These are phyloP conservation scores for Heteromyza rotundicornis DNA, from an alignment of 2,888 invertebrate species.

Conservation along the genomic window DNA sequence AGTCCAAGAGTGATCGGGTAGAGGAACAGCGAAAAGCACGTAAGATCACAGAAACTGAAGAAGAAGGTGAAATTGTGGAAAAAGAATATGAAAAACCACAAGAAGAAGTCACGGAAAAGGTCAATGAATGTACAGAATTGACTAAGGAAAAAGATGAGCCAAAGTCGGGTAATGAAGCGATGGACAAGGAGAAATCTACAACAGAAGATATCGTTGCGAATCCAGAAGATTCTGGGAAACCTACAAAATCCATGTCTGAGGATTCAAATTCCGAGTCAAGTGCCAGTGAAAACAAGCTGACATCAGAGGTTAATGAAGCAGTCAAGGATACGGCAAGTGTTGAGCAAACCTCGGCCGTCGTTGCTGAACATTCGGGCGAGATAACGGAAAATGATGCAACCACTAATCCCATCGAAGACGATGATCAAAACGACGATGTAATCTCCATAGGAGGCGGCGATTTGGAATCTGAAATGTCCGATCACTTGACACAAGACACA, in stretches of 20 bases:
- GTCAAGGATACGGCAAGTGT: too few relatives aligned
- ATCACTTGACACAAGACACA: constrained; percentile 47
- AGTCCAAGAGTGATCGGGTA: neutral
- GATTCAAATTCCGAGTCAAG: too few relatives aligned
- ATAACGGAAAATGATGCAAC: constrained; percentile 27
- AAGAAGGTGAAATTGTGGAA: constrained; percentile 33
- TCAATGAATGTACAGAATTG: neutral
- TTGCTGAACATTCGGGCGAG: too few relatives aligned
- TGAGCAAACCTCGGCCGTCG: too few relatives aligned
- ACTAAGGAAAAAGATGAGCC: too few relatives aligned
- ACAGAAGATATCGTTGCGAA: too few relatives aligned
- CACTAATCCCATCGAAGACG: constrained; percentile 44
- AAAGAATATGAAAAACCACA: constrained; percentile 8
- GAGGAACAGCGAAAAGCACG: constrained; percentile 8
- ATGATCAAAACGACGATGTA: constrained; percentile 59
- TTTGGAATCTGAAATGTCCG: constrained; percentile 60
- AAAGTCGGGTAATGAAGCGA: too few relatives aligned
- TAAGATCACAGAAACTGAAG: constrained; percentile 30
- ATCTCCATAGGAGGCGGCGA: constrained; percentile 61
- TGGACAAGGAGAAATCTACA: too few relatives aligned
- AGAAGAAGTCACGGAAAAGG: constrained; percentile 6
- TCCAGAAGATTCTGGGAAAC: too few relatives aligned
- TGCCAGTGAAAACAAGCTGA: too few relatives aligned
- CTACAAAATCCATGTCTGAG: too few relatives aligned
- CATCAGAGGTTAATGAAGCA: too few relatives aligned